A percentile compares a stretch with the other conserved stretches of the same genome.
phyloP scores from a whole-genome alignment of 2,888 invertebrate genomes.

The Proisotoma minuta region DNA sequence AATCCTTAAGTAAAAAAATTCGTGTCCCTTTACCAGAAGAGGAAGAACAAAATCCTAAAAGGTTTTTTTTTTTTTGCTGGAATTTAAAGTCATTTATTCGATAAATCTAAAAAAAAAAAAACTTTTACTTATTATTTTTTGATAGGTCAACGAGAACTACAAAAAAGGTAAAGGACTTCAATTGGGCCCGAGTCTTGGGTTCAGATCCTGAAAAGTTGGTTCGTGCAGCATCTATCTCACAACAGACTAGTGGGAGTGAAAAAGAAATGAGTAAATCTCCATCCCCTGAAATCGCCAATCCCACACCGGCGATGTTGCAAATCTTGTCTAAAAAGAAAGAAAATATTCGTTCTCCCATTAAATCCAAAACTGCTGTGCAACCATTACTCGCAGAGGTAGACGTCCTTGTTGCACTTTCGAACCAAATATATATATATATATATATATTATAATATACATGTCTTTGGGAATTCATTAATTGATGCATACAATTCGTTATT shows the following conservation, averaged over 20 bases:
- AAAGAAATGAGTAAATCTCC: conserved; percentile 33
- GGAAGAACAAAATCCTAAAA: conserved; percentile 35
- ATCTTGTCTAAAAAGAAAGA: conserved; percentile 62
- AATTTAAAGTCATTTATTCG: not conserved
- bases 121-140: conserved; percentile 9
- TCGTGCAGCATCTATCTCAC: conserved; percentile 39
- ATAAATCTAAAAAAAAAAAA: not conserved
- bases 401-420: not conserved
- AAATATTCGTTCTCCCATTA: conserved; percentile 49
- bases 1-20: conserved; percentile 32
- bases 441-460: not conserved
- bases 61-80: conserved; percentile 22
- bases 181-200: conserved; percentile 64
- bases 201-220: conserved; percentile 63
- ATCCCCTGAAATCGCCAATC: conserved; percentile 52
- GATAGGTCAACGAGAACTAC: conserved; percentile 43
- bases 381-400: conserved; percentile 36
- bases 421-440: not conserved
- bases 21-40: conserved; percentile 31
- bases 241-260: conserved; percentile 29
- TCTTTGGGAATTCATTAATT: no score
- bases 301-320: conserved; percentile 69
- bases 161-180: conserved; percentile 53
- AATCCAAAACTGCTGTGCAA: conserved; percentile 19
- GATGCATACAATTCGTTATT: not conserved